A percentile compares a stretch with the other conserved stretches of the same genome.
phyloP scores from a whole-genome alignment of 2,888 invertebrate genomes.

The Luffia ferchaultella region DNA sequence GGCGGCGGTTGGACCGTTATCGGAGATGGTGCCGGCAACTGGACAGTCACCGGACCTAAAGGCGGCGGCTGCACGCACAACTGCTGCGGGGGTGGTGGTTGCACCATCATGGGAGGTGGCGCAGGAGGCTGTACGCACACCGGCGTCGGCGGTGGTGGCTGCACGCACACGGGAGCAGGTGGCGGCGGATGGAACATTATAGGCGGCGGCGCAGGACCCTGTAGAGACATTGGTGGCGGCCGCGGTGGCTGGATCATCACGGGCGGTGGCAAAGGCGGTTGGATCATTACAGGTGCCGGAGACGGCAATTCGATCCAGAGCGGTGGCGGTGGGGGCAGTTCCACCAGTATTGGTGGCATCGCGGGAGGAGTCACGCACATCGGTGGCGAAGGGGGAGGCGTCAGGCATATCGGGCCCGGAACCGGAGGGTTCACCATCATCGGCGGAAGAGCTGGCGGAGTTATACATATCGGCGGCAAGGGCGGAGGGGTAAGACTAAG shows the following conservation, averaged over 20 bases:
- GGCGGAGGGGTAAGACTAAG: conserved; percentile 34
- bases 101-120: conserved; percentile 36
- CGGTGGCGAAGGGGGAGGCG: conserved; percentile 24
- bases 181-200: conserved; percentile 45
- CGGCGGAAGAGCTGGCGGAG: conserved; percentile 38
- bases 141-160: conserved; percentile 40
- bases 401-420: conserved; percentile 34
- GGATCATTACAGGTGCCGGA: conserved; percentile 23
- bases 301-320: conserved; percentile 40
- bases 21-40: conserved; percentile 7
- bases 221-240: conserved; percentile 30
- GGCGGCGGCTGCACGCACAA: conserved; percentile 12
- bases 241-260: conserved; percentile 21
- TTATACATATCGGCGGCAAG: conserved; percentile 36
- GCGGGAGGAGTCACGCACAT: conserved; percentile 23
- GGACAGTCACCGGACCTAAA: conserved; percentile 26
- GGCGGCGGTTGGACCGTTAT: conserved; percentile 40
- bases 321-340: conserved; percentile 37
- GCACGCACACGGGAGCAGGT: conserved; percentile 43
- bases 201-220: conserved; percentile 42
- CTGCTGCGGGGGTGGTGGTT: conserved; percentile 29
- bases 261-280: conserved; percentile 22
- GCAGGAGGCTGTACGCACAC: conserved; percentile 45
- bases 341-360: conserved; percentile 31
- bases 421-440: conserved; percentile 36